Evolutionary conservation across 2,113 vertebrate species (phyloP).

Genomic region (Prunella himalayana): DNA sequence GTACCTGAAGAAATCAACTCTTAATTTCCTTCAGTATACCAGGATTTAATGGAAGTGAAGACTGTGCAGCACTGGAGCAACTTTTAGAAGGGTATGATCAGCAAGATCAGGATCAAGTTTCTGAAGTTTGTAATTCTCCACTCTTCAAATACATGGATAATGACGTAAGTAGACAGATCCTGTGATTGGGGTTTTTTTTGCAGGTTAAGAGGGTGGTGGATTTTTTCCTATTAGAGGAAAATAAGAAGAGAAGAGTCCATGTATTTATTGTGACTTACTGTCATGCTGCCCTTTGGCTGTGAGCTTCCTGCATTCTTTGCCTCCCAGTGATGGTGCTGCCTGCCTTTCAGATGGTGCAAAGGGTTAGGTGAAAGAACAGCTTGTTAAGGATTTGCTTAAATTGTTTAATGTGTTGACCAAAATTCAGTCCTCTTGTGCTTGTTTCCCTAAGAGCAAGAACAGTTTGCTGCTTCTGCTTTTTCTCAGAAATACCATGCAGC

Average conservation of each 20-base stretch:
- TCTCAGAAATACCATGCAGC: background rate
- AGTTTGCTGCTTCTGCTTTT: background rate
- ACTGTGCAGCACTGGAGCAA: constrained; percentile 87
- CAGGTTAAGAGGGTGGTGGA: background rate
- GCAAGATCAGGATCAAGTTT: constrained; percentile 92
- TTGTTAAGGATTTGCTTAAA: background rate
- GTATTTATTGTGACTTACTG: background rate
- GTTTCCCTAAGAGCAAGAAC: background rate
- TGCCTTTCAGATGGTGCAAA: background rate
- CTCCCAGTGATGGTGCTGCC: background rate
- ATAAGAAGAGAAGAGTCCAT: background rate
- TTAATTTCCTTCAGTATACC: constrained; percentile 80
- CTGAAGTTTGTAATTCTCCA: constrained; percentile 89
- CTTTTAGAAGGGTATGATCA: constrained; percentile 93
- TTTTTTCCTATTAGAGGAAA: background rate
- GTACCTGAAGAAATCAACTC: background rate
- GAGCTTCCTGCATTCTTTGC: background rate
- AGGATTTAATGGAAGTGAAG: constrained; percentile 93
- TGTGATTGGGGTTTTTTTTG: background rate
- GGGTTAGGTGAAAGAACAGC: background rate
- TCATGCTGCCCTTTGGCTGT: background rate
- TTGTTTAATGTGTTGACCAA: background rate
- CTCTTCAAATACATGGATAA: constrained; percentile 99
- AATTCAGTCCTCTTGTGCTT: background rate
- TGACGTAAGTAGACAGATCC: constrained; percentile 81